Percentiles rank a stretch among this genome's conserved stretches.
These are phyloP conservation scores for Rhabdomys dilectus DNA, from an alignment of 2,113 vertebrate genomes.

Conservation along the genomic window DNA sequence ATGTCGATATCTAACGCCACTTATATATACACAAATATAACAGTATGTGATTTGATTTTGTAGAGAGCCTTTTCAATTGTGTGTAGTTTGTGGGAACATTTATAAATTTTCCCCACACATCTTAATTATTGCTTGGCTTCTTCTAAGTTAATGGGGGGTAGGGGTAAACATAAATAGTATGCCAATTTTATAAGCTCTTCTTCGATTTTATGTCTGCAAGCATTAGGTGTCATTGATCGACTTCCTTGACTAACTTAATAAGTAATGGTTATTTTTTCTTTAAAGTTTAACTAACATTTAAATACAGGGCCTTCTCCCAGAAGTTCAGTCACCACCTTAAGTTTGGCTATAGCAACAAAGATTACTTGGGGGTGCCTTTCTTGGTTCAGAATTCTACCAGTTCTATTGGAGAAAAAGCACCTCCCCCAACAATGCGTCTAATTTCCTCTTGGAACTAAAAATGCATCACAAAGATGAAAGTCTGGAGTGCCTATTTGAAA, in stretches of 20 bases:
- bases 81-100: neutral
- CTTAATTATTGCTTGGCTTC: conserved; percentile 19
- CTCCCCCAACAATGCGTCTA: neutral
- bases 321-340: neutral
- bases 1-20: neutral
- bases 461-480: neutral
- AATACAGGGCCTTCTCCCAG: conserved; percentile 24
- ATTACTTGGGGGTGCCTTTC: neutral
- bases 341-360: neutral
- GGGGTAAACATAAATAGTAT: neutral
- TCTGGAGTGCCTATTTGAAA: neutral
- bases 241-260: conserved; percentile 23
- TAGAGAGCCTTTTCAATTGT: neutral
- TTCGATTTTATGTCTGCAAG: neutral
- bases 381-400: conserved; percentile 41
- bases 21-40: neutral
- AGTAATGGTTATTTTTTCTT: conserved; percentile 7
- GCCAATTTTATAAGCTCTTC: neutral
- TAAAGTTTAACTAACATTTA: conserved; percentile 25
- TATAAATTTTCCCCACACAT: neutral
- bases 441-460: conserved; percentile 8
- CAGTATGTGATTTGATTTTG: neutral
- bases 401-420: neutral
- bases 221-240: neutral
- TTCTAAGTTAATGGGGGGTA: neutral